Conservation (phyloP, 35 echinoderm and acorn worm species). For the Lytechinus variegatus region DNA sequence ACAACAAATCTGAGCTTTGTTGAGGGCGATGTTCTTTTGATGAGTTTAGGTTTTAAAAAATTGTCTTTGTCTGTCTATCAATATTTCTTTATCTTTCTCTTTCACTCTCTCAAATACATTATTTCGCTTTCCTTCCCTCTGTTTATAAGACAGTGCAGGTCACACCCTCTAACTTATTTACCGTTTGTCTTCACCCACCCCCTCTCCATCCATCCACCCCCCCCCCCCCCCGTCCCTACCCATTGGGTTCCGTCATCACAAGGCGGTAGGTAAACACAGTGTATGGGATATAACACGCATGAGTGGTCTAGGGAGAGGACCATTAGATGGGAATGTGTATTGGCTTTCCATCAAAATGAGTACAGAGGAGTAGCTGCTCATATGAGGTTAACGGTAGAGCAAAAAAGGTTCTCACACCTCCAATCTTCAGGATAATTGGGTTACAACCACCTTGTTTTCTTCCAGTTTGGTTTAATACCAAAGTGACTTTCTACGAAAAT, state of each 20-base stretch:
- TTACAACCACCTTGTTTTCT: no score
- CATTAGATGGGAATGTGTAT: slow-evolving; percentile 27
- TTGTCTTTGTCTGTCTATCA: no score
- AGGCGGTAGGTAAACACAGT: slow-evolving; percentile 9
- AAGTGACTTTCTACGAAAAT: no score
- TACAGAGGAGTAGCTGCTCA: not conserved
- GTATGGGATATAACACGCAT: slow-evolving; percentile 28
- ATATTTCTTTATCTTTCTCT: no score
- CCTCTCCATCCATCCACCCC: not conserved
- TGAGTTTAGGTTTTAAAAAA: no score
- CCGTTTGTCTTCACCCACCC: not conserved
- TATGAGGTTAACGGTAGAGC: not conserved
- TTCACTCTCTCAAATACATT: no score
- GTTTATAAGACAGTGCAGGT: no score
- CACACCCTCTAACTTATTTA: not conserved
- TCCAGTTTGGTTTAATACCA: no score
- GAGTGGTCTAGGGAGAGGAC: not conserved
- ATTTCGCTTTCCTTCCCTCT: no score
- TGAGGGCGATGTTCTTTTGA: no score
- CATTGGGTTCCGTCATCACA: not conserved
- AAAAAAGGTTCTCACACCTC: not conserved
- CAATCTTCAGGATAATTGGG: no score
- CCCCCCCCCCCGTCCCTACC: not conserved
- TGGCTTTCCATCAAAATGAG: slow-evolving; percentile 9
- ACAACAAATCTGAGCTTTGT: no score